Percentiles rank a stretch among this genome's conserved stretches.
Evolutionary conservation across 2,797 vertebrate genomes (phyloP).

Genomic region (Microcaecilia unicolor): DNA sequence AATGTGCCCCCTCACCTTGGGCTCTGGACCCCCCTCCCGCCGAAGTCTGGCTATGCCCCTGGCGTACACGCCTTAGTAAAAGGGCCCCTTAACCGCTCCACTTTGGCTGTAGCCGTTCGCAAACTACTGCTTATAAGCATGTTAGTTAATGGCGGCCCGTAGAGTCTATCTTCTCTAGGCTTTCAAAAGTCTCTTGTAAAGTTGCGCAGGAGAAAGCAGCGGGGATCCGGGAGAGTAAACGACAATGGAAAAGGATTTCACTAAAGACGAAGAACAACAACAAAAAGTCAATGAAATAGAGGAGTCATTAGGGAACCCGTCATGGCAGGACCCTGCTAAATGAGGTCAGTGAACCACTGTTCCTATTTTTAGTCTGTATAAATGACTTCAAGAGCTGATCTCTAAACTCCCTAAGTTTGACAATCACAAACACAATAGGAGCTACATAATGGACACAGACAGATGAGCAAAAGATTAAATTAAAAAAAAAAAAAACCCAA

Average conservation of each 20-base stretch:
- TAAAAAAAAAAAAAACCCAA: slow-evolving; percentile 27
- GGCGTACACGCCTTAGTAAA: no score
- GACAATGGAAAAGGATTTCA: slow-evolving; percentile 24
- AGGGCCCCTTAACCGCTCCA: no score
- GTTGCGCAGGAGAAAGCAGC: slow-evolving; percentile 10
- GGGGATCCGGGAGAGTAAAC: slow-evolving; percentile 13
- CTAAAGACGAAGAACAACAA: slow-evolving; percentile 15
- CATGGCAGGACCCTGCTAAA: slow-evolving; percentile 10
- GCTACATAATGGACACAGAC: slow-evolving; percentile 3
- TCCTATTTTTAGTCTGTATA: slow-evolving; percentile 21
- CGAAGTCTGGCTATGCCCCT: no score
- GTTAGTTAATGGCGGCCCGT: no score
- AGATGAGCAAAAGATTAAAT: no score
- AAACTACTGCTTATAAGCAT: no score
- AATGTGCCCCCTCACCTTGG: no score
- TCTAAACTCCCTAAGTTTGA: slow-evolving; percentile 19
- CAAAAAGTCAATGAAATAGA: slow-evolving; percentile 24
- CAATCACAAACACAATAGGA: no score
- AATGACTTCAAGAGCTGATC: slow-evolving; percentile 14
- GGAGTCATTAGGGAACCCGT: slow-evolving; percentile 31
- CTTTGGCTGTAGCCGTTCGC: no score
- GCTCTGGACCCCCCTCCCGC: no score
- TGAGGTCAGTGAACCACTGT: slow-evolving; percentile 23
- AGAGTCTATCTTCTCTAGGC: slow-evolving; percentile 17
- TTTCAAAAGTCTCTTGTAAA: slow-evolving; percentile 10